A percentile compares a stretch with the other conserved stretches of the same genome.
phyloP scores from a whole-genome alignment of 2,113 vertebrate species.

The Perccottus glenii region DNA sequence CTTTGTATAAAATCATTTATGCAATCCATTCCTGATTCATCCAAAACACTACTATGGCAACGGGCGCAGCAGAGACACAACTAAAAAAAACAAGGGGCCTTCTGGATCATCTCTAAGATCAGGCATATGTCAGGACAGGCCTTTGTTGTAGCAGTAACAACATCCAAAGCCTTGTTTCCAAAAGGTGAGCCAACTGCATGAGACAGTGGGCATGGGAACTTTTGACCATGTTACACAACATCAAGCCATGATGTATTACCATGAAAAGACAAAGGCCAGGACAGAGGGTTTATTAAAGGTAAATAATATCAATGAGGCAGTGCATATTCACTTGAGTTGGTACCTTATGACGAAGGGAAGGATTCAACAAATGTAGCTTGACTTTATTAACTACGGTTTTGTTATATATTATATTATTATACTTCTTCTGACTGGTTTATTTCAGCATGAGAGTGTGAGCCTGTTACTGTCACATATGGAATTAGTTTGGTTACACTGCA shows the following conservation, averaged over 20 bases:
- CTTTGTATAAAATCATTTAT: conserved; percentile 20
- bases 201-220: not conserved
- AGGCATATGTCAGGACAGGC: conserved; percentile 28
- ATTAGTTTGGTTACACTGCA: not conserved
- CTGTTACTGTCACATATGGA: conserved; percentile 5
- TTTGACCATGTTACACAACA: conserved; percentile 15
- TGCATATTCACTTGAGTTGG: not conserved
- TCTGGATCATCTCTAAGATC: conserved; percentile 64
- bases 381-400: no score
- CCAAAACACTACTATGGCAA: conserved; percentile 55
- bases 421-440: not conserved
- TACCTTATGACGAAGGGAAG: not conserved
- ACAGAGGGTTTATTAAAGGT: conserved; percentile 9
- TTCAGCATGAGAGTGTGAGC: not conserved
- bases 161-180: conserved; percentile 26
- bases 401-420: not conserved
- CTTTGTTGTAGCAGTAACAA: conserved; percentile 29
- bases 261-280: conserved; percentile 1
- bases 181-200: not conserved
- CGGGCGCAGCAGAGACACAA: conserved; percentile 4
- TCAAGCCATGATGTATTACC: conserved; percentile 1
- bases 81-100: conserved; percentile 37
- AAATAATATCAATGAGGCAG: not conserved
- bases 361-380: no score
- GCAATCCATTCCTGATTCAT: conserved; percentile 19